Conservation (phyloP, 2,113 vertebrate genomes). For the Orycteropus afer region DNA sequence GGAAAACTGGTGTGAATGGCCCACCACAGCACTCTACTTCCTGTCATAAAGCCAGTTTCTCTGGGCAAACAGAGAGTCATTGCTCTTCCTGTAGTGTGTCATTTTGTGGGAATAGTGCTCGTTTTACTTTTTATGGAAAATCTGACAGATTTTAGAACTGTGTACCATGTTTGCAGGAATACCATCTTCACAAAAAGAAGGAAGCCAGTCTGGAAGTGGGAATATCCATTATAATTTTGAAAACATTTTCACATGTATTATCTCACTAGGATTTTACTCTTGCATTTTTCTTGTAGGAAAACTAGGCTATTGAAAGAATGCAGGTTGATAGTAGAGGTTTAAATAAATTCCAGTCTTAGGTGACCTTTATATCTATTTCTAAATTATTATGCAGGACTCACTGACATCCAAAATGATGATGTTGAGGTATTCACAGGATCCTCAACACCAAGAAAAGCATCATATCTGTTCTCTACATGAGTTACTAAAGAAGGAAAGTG, state of each 20-base stretch:
- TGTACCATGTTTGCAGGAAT: not conserved
- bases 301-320: not conserved
- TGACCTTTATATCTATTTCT: not conserved
- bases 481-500: not conserved
- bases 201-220: not conserved
- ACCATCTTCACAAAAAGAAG: not conserved
- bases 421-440: not conserved
- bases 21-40: not conserved
- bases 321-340: not conserved
- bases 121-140: not conserved
- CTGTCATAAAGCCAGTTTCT: not conserved
- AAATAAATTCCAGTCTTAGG: not conserved
- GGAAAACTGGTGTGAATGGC: not conserved
- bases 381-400: not conserved
- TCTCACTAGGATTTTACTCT: not conserved
- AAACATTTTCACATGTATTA: not conserved
- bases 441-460: not conserved
- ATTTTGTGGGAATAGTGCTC: not conserved
- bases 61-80: not conserved
- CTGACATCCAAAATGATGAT: not conserved
- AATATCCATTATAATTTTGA: slow-evolving; percentile 17
- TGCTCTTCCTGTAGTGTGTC: not conserved
- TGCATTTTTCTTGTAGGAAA: slow-evolving; percentile 18
- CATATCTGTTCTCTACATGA: not conserved
- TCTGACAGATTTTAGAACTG: not conserved